Evolutionary conservation across 2,888 invertebrate genomes (phyloP).

Genomic region (Dasysyrphus tricinctus): DNA sequence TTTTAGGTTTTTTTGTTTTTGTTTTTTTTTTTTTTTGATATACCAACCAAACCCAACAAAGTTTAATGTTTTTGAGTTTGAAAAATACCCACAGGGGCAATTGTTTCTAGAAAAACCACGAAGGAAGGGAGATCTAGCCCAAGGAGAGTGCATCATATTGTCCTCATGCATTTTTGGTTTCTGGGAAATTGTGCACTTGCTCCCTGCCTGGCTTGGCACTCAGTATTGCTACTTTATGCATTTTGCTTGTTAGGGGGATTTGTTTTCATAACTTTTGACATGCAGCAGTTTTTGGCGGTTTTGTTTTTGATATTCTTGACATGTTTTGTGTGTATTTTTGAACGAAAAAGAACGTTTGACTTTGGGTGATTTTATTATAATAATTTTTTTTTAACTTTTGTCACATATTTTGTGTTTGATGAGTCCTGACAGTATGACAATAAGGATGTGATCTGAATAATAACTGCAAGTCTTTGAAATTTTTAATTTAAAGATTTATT

Average conservation of each 20-base stretch:
- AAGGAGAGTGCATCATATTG: slow-evolving; percentile 38
- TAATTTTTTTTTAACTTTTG: background rate
- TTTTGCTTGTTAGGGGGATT: slow-evolving; percentile 35
- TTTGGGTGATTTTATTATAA: slow-evolving; percentile 25
- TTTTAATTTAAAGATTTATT: slow-evolving; percentile 1
- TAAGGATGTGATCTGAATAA: slow-evolving; percentile 19
- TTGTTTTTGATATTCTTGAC: slow-evolving; percentile 33
- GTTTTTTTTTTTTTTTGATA: background rate
- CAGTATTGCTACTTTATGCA: slow-evolving; percentile 33
- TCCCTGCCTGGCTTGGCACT: background rate
- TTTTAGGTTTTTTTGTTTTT: slow-evolving; percentile 21
- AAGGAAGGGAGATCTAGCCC: background rate
- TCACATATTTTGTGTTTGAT: slow-evolving; percentile 31
- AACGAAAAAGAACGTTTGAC: background rate
- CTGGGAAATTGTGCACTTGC: slow-evolving; percentile 68
- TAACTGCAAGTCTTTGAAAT: background rate
- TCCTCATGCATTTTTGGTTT: slow-evolving; percentile 27
- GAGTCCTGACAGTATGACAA: slow-evolving; percentile 14
- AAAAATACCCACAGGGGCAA: slow-evolving; percentile 49
- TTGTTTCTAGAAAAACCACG: background rate
- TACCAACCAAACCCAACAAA: slow-evolving; percentile 21
- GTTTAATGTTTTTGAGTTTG: slow-evolving; percentile 40
- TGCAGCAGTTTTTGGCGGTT: slow-evolving; percentile 50
- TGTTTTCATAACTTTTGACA: slow-evolving; percentile 62
- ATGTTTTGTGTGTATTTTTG: slow-evolving; percentile 20